Evolutionary conservation across 2,888 invertebrate species (phyloP).

Genomic region (Troglohyphantes excavatus): DNA sequence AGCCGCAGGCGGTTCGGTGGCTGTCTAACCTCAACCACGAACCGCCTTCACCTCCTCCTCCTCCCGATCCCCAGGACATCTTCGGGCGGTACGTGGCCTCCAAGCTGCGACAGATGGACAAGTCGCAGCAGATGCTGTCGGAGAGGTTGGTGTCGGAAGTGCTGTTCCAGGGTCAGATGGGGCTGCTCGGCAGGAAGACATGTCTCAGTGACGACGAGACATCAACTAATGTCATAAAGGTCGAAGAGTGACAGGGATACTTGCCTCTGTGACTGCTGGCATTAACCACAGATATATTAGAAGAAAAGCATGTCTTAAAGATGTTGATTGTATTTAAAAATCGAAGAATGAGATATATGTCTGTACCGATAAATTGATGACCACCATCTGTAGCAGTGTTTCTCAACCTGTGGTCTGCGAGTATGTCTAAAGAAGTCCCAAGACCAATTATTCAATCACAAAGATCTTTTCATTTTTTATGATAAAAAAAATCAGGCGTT

Average conservation of each 20-base stretch:
- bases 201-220: not conserved
- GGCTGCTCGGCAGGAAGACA: slow-evolving; percentile 28
- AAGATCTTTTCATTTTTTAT: no score
- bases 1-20: not conserved
- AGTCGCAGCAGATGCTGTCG: slow-evolving; percentile 37
- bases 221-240: not conserved
- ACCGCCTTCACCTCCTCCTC: not conserved
- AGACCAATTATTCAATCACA: no score
- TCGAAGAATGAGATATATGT: no score
- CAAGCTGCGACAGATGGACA: slow-evolving; percentile 55
- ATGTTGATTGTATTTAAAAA: no score
- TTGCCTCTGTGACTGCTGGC: no score
- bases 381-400: no score
- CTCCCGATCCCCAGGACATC: slow-evolving; percentile 24
- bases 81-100: slow-evolving; percentile 63
- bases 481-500: no score
- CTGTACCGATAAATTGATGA: no score
- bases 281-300: no score
- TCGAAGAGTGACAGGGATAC: slow-evolving; percentile 6
- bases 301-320: no score
- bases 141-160: slow-evolving; percentile 58
- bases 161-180: slow-evolving; percentile 57
- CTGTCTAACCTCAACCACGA: not conserved
- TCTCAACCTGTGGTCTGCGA: no score
- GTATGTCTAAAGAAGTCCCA: no score